Evolutionary conservation across 1,140 invertebrate genomes (phyloP), one percentile per base, ranked within the genome.

Genomic region (Rhyzopertha dominica): DNA sequence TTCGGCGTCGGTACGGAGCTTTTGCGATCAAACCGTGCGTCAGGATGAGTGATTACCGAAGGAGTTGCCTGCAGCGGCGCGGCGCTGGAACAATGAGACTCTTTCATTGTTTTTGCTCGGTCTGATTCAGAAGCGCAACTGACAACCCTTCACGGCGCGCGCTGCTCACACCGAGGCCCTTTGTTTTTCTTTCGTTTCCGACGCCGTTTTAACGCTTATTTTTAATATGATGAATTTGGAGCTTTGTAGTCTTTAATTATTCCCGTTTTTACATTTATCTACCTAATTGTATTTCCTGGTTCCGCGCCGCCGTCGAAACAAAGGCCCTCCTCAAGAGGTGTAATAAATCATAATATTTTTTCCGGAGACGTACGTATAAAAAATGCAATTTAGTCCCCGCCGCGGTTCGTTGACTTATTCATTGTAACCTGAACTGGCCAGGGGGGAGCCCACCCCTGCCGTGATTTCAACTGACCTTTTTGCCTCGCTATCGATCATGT

Each of bases 221-320:
- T 66, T 66, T 64, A 66, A 66, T 66, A 62, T 66, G 63, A 66
- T 66, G 61, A 66, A 66, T 66, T 66, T 57, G 49, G 58, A 56
- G 63, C 63, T 66, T 66, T 66, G 63, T 66, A 62, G 48, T 53
- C 57, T 61, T 63, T 65, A 66, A 66, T 64, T 66, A 66, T 66
- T 66, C 63, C 53, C 56, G 53, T 56, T 63, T 66, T 63, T 56
- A 62, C 62, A 65, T 64, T 66, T 66, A 65, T 66, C 62, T 64
- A 65, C 62, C 63, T 66, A 66, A 66, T 66, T 66, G 62, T 66
- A 62, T 61, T 64, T 62, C 59, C 58, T 63, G 63, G 58, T 61
- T 61, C 50, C 38, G 29, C 42, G 43, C 28, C 44, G 43, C 35
- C 22, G 43, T 25, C 35, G 23, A 14, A 53, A 61, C 57, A 63